Evolutionary conservation across 2,113 vertebrate genomes (phyloP).

Genomic region (Mobula birostris): DNA sequence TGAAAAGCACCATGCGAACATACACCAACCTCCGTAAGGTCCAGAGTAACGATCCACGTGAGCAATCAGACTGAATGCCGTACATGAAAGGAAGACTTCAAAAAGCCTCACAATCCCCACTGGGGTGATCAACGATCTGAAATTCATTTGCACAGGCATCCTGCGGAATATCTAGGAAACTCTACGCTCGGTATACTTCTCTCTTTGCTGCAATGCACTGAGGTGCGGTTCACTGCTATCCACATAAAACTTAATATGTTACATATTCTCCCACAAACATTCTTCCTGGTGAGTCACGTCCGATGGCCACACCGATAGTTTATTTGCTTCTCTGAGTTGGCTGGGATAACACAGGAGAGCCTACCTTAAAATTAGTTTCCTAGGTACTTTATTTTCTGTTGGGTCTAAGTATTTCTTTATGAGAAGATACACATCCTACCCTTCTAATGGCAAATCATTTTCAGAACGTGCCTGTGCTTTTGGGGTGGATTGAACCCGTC

Average conservation of each 20-base stretch:
- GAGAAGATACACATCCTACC: background rate
- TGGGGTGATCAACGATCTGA: constrained; percentile 48
- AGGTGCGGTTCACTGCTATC: background rate
- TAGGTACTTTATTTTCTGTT: background rate
- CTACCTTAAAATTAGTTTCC: background rate
- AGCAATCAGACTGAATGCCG: constrained; percentile 72
- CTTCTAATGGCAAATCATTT: too few relatives aligned
- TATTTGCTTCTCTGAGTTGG: background rate
- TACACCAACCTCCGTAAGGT: constrained; percentile 64
- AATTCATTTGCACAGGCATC: constrained; percentile 46
- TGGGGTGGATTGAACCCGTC: background rate
- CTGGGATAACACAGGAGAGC: background rate
- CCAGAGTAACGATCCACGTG: rapidly evolving
- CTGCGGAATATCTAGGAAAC: constrained; percentile 39
- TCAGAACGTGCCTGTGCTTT: background rate
- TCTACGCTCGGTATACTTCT: rapidly evolving
- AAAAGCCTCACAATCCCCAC: constrained; percentile 63
- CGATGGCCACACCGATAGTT: background rate
- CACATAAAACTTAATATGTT: background rate
- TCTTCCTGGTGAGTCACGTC: background rate
- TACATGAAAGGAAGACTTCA: constrained; percentile 61
- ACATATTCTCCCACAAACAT: background rate
- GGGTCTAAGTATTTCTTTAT: background rate
- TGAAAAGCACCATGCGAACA: constrained; percentile 81
- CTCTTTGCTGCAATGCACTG: background rate